Conservation (phyloP, 2,797 vertebrate species). For the Sebastes trivittatus region DNA sequence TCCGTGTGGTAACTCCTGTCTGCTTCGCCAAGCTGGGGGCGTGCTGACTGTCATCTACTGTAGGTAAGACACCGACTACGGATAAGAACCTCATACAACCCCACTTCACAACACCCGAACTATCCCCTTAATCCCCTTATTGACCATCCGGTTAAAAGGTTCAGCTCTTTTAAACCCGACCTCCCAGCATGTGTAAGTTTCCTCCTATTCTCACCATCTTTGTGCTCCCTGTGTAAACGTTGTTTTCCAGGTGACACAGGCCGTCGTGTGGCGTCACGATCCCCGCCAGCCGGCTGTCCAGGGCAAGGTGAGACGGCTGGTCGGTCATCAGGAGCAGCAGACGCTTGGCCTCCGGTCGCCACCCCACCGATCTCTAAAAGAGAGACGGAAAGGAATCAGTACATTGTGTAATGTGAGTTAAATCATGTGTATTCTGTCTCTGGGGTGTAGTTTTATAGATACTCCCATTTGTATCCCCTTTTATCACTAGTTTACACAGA, state of each 20-base stretch:
- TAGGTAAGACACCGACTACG: no score
- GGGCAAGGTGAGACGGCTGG: slow-evolving; percentile 96
- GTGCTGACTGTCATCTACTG: no score
- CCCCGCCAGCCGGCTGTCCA: slow-evolving; percentile 95
- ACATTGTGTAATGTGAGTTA: not conserved
- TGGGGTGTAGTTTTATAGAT: not conserved
- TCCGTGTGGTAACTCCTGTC: no score
- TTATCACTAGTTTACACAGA: slow-evolving; percentile 13
- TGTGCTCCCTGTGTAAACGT: slow-evolving; percentile 89
- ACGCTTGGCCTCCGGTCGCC: slow-evolving; percentile 93
- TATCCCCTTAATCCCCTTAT: not conserved
- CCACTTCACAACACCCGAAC: no score
- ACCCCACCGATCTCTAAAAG: slow-evolving; percentile 89
- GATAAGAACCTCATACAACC: no score
- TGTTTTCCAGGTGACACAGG: slow-evolving; percentile 93
- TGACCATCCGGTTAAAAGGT: not conserved
- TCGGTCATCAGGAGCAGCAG: slow-evolving; percentile 97
- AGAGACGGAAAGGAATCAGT: not conserved
- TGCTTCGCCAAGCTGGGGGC: no score
- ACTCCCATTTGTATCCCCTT: slow-evolving; percentile 3
- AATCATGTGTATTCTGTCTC: not conserved
- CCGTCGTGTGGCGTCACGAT: slow-evolving; percentile 95
- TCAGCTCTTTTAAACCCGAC: not conserved
- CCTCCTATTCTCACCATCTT: slow-evolving; percentile 87
- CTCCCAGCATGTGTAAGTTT: not conserved